Evolutionary conservation across 2,888 invertebrate species (phyloP).

Genomic region (Agrotis puta): DNA sequence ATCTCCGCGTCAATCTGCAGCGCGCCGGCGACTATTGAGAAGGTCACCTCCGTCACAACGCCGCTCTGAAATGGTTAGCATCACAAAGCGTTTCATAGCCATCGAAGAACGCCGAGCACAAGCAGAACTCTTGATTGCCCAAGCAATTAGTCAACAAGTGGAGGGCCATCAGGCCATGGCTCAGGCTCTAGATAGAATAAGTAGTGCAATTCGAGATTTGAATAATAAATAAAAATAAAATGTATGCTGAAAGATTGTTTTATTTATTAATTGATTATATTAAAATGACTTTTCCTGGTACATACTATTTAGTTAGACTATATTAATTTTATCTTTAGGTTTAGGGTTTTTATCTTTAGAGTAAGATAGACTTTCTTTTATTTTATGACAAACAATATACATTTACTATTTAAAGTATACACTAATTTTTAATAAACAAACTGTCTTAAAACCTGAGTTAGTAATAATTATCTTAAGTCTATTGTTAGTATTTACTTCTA

Average conservation of each 20-base stretch:
- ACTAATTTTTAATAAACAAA: not conserved
- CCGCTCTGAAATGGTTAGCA: no score
- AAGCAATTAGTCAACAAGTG: not conserved
- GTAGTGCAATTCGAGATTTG: not conserved
- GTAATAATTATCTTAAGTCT: not conserved
- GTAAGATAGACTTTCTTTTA: no score
- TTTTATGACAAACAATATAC: no score
- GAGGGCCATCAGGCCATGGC: slow-evolving; percentile 1
- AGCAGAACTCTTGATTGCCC: not conserved
- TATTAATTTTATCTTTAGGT: no score
- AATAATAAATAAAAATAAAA: not conserved
- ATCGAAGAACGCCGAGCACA: not conserved
- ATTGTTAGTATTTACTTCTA: not conserved
- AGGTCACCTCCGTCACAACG: no score
- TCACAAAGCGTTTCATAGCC: slow-evolving; percentile 1
- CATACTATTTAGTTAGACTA: no score
- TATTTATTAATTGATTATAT: not conserved
- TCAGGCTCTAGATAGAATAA: not conserved
- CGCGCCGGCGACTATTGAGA: no score
- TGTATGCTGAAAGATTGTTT: not conserved
- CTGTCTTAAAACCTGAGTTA: not conserved
- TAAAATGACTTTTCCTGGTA: not conserved
- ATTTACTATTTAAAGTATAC: no score
- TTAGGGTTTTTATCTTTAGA: no score
- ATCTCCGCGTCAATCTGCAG: no score